Evolutionary conservation across 2,113 vertebrate genomes (phyloP), one percentile per base, ranked within the genome.

Genomic region (Tonatia bakeri): DNA sequence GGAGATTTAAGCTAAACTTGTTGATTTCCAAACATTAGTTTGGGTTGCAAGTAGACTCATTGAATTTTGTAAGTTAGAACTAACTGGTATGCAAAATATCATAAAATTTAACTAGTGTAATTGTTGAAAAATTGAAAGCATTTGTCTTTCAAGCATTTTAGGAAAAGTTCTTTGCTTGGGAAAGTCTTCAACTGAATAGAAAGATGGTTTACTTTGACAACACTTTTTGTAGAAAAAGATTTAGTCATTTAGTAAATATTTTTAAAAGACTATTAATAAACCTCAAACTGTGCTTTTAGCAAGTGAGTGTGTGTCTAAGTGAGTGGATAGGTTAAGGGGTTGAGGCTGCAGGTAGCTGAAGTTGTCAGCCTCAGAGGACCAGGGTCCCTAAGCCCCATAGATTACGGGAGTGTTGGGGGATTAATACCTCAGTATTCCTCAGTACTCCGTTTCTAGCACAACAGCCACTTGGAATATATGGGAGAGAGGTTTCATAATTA

Each of bases 381-480:
- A 14, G 4, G 31, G 22, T 8, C 33, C 22, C 28, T 12, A 16
- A 1, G 13, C 15, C 28, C 38, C 22, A 10, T 10, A 10, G 45
- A 24, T 17, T 22, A 17, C 4, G 17, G 15, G 36, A 72, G 26
- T 28, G 13, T 13, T 13, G 5, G 36, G 22, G 36, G n/a, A 5
- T 77, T 20, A 16, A 1, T 22, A 26, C 7, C 28, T 36, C 20
- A 26, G 31, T 20, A 11, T 38, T 38, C 43, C 22, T 36, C 20
- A 26, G 31, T 12, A 11, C 47, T 38, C 43, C 22, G 15, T 38
- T 59, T 36, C 5, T 5, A 38, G 64, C 43, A 15, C 31, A 14
- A 11, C 0, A 6, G 45, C 36, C 54, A 4, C 5, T 45, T 11
- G 3, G 24, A 26, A n/a, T 10, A 43, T 1, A 2, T 13, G 33